Evolutionary conservation across 2,888 invertebrate species (phyloP).

Genomic region (Eupsilia transversa): DNA sequence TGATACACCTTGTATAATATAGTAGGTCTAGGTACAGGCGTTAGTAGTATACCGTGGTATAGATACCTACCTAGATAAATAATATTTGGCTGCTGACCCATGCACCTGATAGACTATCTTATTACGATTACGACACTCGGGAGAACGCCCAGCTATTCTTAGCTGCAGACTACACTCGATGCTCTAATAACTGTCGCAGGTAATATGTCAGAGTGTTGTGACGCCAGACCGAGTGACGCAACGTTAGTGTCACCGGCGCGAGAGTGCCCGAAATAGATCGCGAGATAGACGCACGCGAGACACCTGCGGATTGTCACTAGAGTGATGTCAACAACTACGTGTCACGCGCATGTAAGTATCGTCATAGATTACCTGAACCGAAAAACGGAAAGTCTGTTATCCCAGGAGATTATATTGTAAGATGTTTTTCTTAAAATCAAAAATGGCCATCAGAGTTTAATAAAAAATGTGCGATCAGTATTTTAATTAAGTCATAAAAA

Average conservation of each 20-base stretch:
- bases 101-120: slow-evolving; percentile 20
- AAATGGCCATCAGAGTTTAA: background rate
- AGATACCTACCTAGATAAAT: background rate
- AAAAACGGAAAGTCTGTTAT: background rate
- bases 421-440: background rate
- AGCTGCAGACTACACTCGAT: slow-evolving; percentile 43
- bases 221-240: slow-evolving; percentile 73
- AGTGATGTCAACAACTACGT: slow-evolving; percentile 52
- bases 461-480: background rate
- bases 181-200: slow-evolving; percentile 57
- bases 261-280: slow-evolving; percentile 74
- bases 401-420: no score
- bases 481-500: background rate
- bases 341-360: background rate
- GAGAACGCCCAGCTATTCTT: slow-evolving; percentile 38
- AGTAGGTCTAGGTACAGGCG: background rate
- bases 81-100: background rate
- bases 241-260: slow-evolving; percentile 68
- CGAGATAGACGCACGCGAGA: slow-evolving; percentile 81
- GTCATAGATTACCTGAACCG: slow-evolving; percentile 2
- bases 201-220: slow-evolving; percentile 59
- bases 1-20: no score
- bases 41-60: background rate
- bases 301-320: slow-evolving; percentile 76
- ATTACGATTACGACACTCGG: slow-evolving; percentile 40